Evolutionary conservation across 2,888 invertebrate species (phyloP).

Genomic region (Melinaea marsaeus): DNA sequence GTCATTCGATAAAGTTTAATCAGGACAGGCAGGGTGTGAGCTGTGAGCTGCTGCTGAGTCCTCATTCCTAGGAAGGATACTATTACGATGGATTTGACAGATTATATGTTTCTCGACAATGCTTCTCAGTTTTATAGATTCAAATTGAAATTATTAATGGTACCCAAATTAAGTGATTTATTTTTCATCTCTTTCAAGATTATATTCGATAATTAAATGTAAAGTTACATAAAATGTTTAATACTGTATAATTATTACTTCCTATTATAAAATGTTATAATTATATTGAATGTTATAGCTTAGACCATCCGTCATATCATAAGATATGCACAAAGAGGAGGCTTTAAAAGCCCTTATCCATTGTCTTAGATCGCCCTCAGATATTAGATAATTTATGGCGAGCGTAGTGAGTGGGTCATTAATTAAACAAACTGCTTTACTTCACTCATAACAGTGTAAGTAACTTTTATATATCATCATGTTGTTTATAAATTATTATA

Average conservation of each 20-base stretch:
- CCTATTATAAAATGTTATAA: not conserved
- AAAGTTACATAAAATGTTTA: not conserved
- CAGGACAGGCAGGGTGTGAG: slow-evolving; percentile 1
- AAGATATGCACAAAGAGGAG: slow-evolving; percentile 28
- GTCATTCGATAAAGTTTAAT: slow-evolving; percentile 12
- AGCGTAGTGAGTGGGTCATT: slow-evolving; percentile 2
- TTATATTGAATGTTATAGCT: not conserved
- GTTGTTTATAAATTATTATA: no score
- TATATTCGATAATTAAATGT: no score
- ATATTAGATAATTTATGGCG: slow-evolving; percentile 17
- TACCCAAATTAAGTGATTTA: not conserved
- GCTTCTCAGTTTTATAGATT: not conserved
- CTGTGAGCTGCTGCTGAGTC: not conserved
- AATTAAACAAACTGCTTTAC: slow-evolving; percentile 3
- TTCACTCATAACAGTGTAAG: not conserved
- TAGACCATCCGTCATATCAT: slow-evolving; percentile 22
- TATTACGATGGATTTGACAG: not conserved
- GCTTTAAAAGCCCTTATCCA: slow-evolving; percentile 21
- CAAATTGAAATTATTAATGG: not conserved
- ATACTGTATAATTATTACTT: not conserved
- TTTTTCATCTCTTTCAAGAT: no score
- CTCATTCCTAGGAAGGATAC: not conserved
- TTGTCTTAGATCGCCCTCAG: slow-evolving; percentile 18
- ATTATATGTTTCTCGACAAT: not conserved
- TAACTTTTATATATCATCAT: no score